phyloP scores from a whole-genome alignment of 2,797 vertebrate species.

The Perodicticus potto region DNA sequence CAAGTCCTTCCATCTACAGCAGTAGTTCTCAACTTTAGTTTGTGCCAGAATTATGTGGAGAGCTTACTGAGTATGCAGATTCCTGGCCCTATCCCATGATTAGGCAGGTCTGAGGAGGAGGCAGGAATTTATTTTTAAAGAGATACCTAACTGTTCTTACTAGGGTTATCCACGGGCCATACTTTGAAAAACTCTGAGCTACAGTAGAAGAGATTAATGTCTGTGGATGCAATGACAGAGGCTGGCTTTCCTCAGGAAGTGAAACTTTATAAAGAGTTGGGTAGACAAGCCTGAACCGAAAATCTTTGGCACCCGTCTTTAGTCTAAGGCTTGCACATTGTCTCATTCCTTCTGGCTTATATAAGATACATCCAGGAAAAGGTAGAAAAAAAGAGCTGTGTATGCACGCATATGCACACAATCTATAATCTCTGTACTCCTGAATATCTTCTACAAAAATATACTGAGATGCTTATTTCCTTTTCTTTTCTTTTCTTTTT shows the following conservation, averaged over 20 bases:
- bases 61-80: background rate
- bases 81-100: background rate
- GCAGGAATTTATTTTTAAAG: constrained; percentile 15
- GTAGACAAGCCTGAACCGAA: background rate
- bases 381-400: background rate
- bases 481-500: too few species aligned
- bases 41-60: background rate
- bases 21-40: background rate
- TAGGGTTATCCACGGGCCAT: background rate
- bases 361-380: background rate
- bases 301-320: background rate
- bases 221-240: background rate
- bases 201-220: background rate
- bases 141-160: background rate
- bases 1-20: too few species aligned
- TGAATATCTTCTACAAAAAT: background rate
- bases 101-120: background rate
- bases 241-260: background rate
- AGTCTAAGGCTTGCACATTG: background rate
- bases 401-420: background rate
- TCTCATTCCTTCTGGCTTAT: background rate
- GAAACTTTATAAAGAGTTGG: background rate
- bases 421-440: background rate
- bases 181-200: background rate
- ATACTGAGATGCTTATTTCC: background rate